Base-by-base conservation (phyloP, 1,140 invertebrate genomes). In the Thaumatotibia leucotreta region DNA sequence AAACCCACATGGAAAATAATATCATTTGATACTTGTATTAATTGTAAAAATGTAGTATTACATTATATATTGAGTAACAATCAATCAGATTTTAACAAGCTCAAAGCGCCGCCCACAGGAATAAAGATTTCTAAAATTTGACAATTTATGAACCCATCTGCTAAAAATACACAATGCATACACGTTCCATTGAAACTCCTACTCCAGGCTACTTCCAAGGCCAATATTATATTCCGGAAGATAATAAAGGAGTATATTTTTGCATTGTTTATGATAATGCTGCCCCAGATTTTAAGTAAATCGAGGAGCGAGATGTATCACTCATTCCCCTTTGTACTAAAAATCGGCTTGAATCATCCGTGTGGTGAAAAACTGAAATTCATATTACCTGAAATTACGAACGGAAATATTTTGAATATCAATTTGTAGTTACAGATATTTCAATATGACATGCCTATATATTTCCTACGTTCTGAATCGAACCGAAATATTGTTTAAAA, bases 241-340 rank as follows among this genome's bases (percentile, higher is more conserved):
- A 58, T 31, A 58, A 58, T 58, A 58, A 27, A 58, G 52, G 8
- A 58, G 23, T 58, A 58, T 27, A 58, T 58, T 27, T 27, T 27
- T 14, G 23, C 52, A 29, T 58, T 58, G 52, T 58, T 58, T 58
- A 58, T 58, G 52, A 58, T 58, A 58, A 58, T 58, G 23, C 52
- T 14, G 52, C 52, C 24, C 52, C 52, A 58, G 52, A 58, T 58
- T 58, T 58, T 58, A 58, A 58, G 52, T 27, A 58, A 58, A 58
- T 27, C n/a, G n/a, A 17, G n/a, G n/a, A 50, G 4, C 24, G 20
- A 58, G 24, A 58, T n/a, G n/a, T 27, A 58, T 58, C 52, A 58
- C 29, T 58, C 52, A 58, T 58, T 29, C n/a, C n/a, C 5, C 14
- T 11, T 24, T 20, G 52, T 9, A 58, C 29, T 58, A 58, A 58